Percentiles rank a stretch among this genome's conserved stretches.
These are phyloP conservation scores for Oplegnathus fasciatus DNA, from an alignment of 2,113 vertebrate species.

Conservation along the genomic window DNA sequence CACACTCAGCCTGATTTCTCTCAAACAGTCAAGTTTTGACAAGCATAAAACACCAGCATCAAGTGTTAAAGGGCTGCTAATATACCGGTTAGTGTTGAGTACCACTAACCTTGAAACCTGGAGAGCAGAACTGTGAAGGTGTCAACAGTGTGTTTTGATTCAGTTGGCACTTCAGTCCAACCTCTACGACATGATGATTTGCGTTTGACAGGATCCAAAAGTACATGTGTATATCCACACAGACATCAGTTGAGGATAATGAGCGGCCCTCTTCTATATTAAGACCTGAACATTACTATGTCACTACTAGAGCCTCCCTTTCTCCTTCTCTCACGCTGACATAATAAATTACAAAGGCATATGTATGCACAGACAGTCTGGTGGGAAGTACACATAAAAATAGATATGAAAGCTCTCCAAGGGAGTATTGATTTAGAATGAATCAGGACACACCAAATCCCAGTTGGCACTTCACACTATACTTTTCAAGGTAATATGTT, in stretches of 20 bases:
- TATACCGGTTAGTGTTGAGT: background rate
- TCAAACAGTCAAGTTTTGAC: background rate
- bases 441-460: constrained; percentile 42
- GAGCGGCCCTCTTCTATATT: constrained; percentile 14
- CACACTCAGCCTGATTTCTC: constrained; percentile 1
- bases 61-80: background rate
- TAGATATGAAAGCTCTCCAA: constrained; percentile 64
- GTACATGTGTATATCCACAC: background rate
- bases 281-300: constrained; percentile 26
- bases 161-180: background rate
- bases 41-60: background rate
- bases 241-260: constrained; percentile 12
- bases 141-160: background rate
- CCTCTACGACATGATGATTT: background rate
- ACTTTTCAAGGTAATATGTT: constrained; percentile 36
- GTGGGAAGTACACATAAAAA: constrained; percentile 64
- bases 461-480: constrained; percentile 5
- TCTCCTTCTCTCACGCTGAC: background rate
- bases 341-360: constrained; percentile 63
- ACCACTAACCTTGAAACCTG: background rate
- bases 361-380: constrained; percentile 49
- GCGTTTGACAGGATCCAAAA: background rate
- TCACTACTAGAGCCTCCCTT: constrained; percentile 15
- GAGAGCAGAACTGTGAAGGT: background rate
- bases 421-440: constrained; percentile 60